Evolutionary conservation across 2,888 invertebrate species (phyloP), one percentile per base, ranked within the genome.

Genomic region (Agrotis segetum): DNA sequence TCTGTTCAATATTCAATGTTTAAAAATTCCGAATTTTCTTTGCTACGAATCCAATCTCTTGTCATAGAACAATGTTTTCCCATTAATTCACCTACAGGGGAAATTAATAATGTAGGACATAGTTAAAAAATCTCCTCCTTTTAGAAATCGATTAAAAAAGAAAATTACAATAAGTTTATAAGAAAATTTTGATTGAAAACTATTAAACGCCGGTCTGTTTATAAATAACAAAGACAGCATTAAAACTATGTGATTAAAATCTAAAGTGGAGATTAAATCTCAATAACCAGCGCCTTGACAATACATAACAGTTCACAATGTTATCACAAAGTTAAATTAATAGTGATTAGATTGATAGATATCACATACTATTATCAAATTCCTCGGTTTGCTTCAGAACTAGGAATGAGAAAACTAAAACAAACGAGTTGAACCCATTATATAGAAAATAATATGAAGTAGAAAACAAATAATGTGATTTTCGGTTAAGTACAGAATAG

Each of bases 271-370:
- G 53, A 82, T 79, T 73, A 56, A 68, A 64, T 56, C 53, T 65
- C 1, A 67, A 50, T 47, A 47, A 29, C 17, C 2, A 24, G 3
- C n/a, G 34, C 19, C 62, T 74, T 62, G 47, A 68, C 44, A 67
- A 60, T n/a, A 77, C 44, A 40, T 55, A 34, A 60, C 47, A 60
- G 75, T 74, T 66, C 65, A 73, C 62, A 71, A 70, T 73, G 79
- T 82, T 79, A 79, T 78, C 79, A 65, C 58, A 29, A 24, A 68
- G 53, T 68, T 53, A 49, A 72, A 62, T 71, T 40, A 47, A 77
- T 79, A 17, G 19, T 40, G 59, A 79, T 79, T 53, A 78, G 61
- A 79, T 68, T 52, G 17, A n/a, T 47, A 47, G 78, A 81, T 71
- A 65, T 13, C n/a, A 19, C 2, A 62, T 21, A 56, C 34, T 61